Evolutionary conservation across 2,113 vertebrate genomes (phyloP), one percentile per base, ranked within the genome.

Genomic region (Eptesicus fuscus): DNA sequence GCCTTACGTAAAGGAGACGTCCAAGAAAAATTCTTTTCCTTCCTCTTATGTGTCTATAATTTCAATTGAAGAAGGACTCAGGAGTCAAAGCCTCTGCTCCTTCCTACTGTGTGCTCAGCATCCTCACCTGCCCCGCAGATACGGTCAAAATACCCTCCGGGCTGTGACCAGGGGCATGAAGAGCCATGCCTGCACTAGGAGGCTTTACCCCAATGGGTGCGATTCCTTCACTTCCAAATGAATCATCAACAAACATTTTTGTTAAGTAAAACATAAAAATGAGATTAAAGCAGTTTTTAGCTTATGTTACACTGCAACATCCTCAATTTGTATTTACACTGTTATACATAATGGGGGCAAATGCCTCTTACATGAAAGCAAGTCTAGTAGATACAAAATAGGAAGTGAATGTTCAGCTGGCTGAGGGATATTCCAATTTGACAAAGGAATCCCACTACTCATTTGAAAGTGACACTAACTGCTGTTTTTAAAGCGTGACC

Each of bases 401-500:
- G 3, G 42, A 88, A 83, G 9, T 37, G 83, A 49, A 30, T 23
- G 12, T 22, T 76, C 35, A 18, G 56, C 37, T 76, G 47, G 51
- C 59, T 7, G 2, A 35, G 23, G 28, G 49, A 44, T 13, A 79
- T 7, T 69, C 22, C n/a, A 65, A 12, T 82, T 76, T 88, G 67
- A 90, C 61, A 82, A 71, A 59, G 30, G 42, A 85, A 25, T 42
- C 65, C 69, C 42, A 63, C 32, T 12, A 25, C 35, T 91, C 74
- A 67, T 86, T 69, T 80, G 73, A 82, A 90, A 90, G 73, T 61
- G 82, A 92, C 10, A 63, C 47, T 77, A 69, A 94, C 7, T 86
- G 88, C 49, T 94, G 77, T 86, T 96, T 96, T 86, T 78, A 92
- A 92, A 85, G 51, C 10, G 16, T 13, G 91, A 79, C 37, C 77